phyloP scores from a whole-genome alignment of 2,888 invertebrate species.

The Latrodectus elegans region DNA sequence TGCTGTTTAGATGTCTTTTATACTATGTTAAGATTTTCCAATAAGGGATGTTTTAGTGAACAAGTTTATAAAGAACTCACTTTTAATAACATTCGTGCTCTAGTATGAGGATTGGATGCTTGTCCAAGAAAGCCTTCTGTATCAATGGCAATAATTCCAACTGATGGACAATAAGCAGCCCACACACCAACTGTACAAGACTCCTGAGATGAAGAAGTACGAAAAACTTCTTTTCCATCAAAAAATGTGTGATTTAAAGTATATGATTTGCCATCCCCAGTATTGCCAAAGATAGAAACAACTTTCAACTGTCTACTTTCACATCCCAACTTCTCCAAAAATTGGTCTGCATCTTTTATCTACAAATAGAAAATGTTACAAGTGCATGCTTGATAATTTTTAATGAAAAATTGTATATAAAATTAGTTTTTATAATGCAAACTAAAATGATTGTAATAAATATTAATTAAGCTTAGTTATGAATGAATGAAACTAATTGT shows the following conservation, averaged over 20 bases:
- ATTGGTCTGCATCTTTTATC: slow-evolving; percentile 73
- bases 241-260: slow-evolving; percentile 85
- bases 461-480: too few relatives aligned
- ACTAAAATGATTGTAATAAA: too few relatives aligned
- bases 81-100: slow-evolving; percentile 83
- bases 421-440: too few relatives aligned
- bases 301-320: slow-evolving; percentile 80
- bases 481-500: too few relatives aligned
- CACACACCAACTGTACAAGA: slow-evolving; percentile 87
- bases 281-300: slow-evolving; percentile 88
- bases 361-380: slow-evolving; percentile 68
- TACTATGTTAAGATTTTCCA: neutral
- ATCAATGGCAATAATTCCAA: slow-evolving; percentile 83
- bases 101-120: slow-evolving; percentile 80
- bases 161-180: slow-evolving; percentile 82
- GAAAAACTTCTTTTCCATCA: slow-evolving; percentile 80
- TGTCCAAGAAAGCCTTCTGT: slow-evolving; percentile 86
- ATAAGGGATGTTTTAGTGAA: neutral
- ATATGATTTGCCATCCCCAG: slow-evolving; percentile 88
- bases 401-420: neutral
- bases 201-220: slow-evolving; percentile 81
- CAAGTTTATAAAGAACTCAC: slow-evolving; percentile 72
- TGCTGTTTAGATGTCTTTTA: too few relatives aligned
- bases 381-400: slow-evolving; percentile 17
- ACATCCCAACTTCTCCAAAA: slow-evolving; percentile 74